Percentiles rank a stretch among this genome's conserved stretches.
phyloP scores from a whole-genome alignment of 2,113 vertebrate species.

The Labeo catla region DNA sequence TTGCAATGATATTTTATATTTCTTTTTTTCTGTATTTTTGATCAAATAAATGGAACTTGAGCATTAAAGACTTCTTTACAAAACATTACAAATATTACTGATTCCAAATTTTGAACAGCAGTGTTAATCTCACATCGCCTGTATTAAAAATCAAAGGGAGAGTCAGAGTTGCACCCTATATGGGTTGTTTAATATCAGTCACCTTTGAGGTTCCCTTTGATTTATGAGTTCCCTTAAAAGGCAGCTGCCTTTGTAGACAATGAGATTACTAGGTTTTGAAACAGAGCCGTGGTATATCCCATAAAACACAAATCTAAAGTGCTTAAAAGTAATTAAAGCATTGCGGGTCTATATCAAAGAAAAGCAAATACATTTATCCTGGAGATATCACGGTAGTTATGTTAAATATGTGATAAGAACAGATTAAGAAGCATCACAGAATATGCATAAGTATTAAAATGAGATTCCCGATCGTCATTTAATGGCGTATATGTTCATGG shows the following conservation, averaged over 20 bases:
- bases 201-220: neutral
- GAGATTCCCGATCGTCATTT: neutral
- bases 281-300: neutral
- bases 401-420: neutral
- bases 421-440: slow-evolving; percentile 1
- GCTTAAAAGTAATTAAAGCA: slow-evolving; percentile 1
- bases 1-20: no score
- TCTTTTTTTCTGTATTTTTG: no score
- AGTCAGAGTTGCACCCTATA: neutral
- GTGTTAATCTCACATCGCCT: neutral
- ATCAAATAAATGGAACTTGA: no score
- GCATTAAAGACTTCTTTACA: no score
- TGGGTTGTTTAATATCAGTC: neutral
- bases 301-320: neutral
- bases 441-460: neutral
- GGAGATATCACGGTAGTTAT: neutral
- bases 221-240: no score
- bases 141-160: neutral
- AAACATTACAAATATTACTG: no score
- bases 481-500: neutral
- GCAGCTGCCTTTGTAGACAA: neutral
- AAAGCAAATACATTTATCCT: slow-evolving; percentile 7
- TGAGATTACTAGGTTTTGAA: neutral
- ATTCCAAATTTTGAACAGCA: no score
- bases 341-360: neutral